Evolutionary conservation across 2,888 invertebrate genomes (phyloP).

Genomic region (Coleophora flavipennella): DNA sequence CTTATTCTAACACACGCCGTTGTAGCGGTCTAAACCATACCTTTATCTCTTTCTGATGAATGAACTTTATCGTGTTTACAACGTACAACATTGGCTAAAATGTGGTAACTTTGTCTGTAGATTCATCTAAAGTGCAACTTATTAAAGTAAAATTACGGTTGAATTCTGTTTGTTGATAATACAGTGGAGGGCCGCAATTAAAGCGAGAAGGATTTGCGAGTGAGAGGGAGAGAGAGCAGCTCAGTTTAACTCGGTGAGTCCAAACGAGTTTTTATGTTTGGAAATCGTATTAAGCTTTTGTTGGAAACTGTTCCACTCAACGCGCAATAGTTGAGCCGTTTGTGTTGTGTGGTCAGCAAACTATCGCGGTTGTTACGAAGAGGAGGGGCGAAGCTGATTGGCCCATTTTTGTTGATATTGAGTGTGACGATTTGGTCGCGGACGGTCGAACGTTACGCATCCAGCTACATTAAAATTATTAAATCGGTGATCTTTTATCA

Average conservation of each 20-base stretch:
- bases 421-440: constrained; percentile 53
- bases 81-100: constrained; percentile 42
- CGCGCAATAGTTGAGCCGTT: constrained; percentile 67
- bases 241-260: constrained; percentile 67
- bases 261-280: constrained; percentile 73
- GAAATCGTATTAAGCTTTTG: constrained; percentile 74
- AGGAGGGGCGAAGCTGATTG: constrained; percentile 62
- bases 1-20: constrained; percentile 26
- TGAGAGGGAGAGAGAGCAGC: constrained; percentile 55
- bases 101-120: constrained; percentile 29
- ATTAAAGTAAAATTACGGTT: constrained; percentile 6
- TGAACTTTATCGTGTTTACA: constrained; percentile 47
- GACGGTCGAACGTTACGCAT: constrained; percentile 52
- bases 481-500: constrained; percentile 24
- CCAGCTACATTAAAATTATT: constrained; percentile 32
- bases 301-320: constrained; percentile 71
- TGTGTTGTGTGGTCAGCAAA: constrained; percentile 52
- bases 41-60: constrained; percentile 41
- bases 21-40: constrained; percentile 7
- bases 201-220: constrained; percentile 51
- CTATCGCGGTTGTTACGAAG: constrained; percentile 57
- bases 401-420: constrained; percentile 54
- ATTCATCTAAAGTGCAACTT: constrained; percentile 22
- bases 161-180: constrained; percentile 19
- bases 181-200: constrained; percentile 51